Percentiles rank a stretch among this genome's conserved stretches.
phyloP scores from a whole-genome alignment of 2,113 vertebrate species.

The Hippocampus comes region DNA sequence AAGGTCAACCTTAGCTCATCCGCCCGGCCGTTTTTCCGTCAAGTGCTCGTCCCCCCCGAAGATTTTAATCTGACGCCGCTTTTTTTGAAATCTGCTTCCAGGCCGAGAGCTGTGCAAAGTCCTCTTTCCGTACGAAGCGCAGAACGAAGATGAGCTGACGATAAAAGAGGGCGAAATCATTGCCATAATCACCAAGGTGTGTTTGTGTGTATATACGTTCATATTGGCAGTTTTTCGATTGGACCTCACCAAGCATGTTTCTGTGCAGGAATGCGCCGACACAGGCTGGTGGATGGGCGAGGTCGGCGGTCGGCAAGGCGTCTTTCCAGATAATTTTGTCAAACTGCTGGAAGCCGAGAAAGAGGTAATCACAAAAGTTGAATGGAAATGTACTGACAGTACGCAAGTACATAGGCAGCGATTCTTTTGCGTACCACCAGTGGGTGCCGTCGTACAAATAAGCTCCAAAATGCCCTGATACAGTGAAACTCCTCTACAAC shows the following conservation, averaged over 20 bases:
- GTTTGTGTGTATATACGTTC: no score
- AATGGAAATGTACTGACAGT: no score
- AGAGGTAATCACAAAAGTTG: constrained; percentile 72
- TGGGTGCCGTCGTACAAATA: no score
- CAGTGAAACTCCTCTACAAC: no score
- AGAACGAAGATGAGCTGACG: constrained; percentile 94
- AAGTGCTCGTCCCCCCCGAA: neutral
- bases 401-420: no score
- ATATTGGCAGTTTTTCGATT: neutral
- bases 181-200: constrained; percentile 84
- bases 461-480: no score
- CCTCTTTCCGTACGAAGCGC: constrained; percentile 92
- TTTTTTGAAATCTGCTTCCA: constrained; percentile 57
- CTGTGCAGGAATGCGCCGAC: constrained; percentile 87
- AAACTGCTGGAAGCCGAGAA: constrained; percentile 94
- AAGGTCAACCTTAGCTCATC: constrained; percentile 68
- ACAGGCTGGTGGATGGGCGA: constrained; percentile 98
- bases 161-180: constrained; percentile 96
- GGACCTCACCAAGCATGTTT: neutral
- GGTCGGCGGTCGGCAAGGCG: constrained; percentile 84
- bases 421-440: no score
- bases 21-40: neutral
- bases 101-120: constrained; percentile 96
- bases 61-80: no score
- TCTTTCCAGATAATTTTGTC: constrained; percentile 98